Evolutionary conservation across 1,140 invertebrate species (phyloP), one percentile per base, ranked within the genome.

Genomic region (Drosophila arizonae): DNA sequence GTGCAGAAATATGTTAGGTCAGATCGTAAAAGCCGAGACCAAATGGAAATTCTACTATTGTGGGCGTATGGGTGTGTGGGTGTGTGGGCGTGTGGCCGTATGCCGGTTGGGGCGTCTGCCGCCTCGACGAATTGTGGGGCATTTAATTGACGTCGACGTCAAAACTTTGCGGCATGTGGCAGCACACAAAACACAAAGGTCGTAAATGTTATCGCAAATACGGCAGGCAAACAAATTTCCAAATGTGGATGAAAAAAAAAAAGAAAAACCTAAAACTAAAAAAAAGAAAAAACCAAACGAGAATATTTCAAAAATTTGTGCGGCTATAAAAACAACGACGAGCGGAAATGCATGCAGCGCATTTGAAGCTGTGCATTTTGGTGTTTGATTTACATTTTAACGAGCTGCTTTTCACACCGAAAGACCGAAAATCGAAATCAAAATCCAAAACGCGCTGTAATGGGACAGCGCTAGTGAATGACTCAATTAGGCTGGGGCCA

Each of bases 131-230:
- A 60, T 71, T 77, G 73, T 69, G 54, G 64, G 45, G 48, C 57
- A 71, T 82, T 87, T 86, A 87, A 86, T 82, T 82, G 82, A 88
- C 66, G 76, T 60, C 62, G 58, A 68, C 64, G 81, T 80, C 77
- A 62, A 66, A 74, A 58, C 65, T 66, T 24, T 71, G 76, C 57
- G 60, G 60, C 74, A 77, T 70, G 63, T 10, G 69, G 75, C 75
- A 69, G 52, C 72, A 65, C 66, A 77, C 72, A 75, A 63, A 65
- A 65, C 76, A 68, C 66, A 75, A 77, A 81, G 82, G 81, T 87
- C 82, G 69, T 86, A 81, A 82, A 86, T 76, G 82, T 79, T 86
- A 87, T 87, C 79, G 82, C 82, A 68, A 86, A 87, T 71, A 72
- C 78, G 73, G 72, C 71, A 62, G 60, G 51, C 64, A 54, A 66